Conservation (phyloP, 1,140 invertebrate genomes). For the Oreohelix idahoensis region DNA sequence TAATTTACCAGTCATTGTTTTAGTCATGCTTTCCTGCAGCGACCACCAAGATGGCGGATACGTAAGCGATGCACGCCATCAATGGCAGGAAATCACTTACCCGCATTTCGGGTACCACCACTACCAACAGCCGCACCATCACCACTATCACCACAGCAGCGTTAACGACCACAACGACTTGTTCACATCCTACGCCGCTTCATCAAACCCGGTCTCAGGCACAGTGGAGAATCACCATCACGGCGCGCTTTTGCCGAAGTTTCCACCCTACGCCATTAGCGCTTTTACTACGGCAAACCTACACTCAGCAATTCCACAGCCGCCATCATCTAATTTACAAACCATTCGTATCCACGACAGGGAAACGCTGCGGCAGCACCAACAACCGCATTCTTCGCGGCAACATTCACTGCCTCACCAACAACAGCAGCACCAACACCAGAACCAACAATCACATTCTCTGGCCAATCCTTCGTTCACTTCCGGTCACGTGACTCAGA, state of each 20-base stretch:
- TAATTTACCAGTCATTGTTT: too few species aligned
- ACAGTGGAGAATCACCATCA: background rate
- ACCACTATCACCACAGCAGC: background rate
- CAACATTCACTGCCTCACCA: background rate
- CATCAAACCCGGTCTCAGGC: background rate
- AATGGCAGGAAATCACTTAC: background rate
- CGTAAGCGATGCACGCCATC: background rate
- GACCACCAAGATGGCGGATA: background rate
- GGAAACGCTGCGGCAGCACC: background rate
- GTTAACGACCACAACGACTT: background rate
- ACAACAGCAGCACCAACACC: background rate
- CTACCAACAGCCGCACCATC: background rate
- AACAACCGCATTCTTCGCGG: background rate
- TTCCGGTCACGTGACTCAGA: slow-evolving; percentile 12
- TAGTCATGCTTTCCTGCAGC: slow-evolving; percentile 1
- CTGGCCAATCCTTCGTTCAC: background rate
- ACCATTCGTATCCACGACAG: background rate
- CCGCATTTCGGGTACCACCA: background rate
- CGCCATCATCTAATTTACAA: background rate
- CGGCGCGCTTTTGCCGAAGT: background rate
- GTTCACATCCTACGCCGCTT: background rate
- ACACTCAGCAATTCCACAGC: background rate
- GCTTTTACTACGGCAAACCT: background rate
- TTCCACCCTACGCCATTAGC: background rate
- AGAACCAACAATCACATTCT: background rate